Percentiles rank a stretch among this genome's conserved stretches.
Conservation (phyloP, 2,797 vertebrate genomes). For the Sebastes nivosus region DNA sequence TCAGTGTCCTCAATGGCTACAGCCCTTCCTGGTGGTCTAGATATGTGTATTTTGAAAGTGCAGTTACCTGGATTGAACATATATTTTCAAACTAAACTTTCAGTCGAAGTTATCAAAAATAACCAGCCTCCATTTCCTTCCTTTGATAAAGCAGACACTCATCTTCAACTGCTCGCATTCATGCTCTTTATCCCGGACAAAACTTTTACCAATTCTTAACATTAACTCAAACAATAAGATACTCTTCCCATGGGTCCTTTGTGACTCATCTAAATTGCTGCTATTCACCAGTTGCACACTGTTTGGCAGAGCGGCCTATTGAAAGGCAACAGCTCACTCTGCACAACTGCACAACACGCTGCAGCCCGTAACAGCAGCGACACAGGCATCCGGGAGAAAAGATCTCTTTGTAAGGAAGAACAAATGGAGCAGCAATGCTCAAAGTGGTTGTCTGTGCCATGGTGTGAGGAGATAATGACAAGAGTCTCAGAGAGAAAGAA, state of each 20-base stretch:
- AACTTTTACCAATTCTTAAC: constrained; percentile 39
- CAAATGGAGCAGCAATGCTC: constrained; percentile 62
- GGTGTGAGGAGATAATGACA: constrained; percentile 63
- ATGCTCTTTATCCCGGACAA: constrained; percentile 13
- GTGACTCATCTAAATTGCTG: constrained; percentile 67
- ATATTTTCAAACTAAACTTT: constrained; percentile 15
- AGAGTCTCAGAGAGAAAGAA: constrained; percentile 25
- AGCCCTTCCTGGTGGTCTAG: neutral
- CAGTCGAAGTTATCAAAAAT: constrained; percentile 2
- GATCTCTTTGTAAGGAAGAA: constrained; percentile 65
- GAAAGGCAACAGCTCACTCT: constrained; percentile 48
- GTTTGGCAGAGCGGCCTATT: constrained; percentile 28
- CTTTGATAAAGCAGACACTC: constrained; percentile 27
- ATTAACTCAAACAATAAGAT: constrained; percentile 58
- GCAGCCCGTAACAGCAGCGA: constrained; percentile 31
- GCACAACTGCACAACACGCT: constrained; percentile 33
- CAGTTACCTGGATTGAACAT: neutral
- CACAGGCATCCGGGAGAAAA: constrained; percentile 47
- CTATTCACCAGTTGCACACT: constrained; percentile 55
- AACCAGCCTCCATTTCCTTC: constrained; percentile 6
- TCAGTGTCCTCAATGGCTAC: neutral
- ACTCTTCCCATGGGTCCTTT: constrained; percentile 53
- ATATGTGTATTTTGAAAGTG: neutral
- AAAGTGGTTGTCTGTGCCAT: constrained; percentile 45
- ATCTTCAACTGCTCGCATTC: constrained; percentile 11